Evolutionary conservation across 2,888 invertebrate species (phyloP), one percentile per base, ranked within the genome.

Genomic region (Macrosoma leucophasiata): DNA sequence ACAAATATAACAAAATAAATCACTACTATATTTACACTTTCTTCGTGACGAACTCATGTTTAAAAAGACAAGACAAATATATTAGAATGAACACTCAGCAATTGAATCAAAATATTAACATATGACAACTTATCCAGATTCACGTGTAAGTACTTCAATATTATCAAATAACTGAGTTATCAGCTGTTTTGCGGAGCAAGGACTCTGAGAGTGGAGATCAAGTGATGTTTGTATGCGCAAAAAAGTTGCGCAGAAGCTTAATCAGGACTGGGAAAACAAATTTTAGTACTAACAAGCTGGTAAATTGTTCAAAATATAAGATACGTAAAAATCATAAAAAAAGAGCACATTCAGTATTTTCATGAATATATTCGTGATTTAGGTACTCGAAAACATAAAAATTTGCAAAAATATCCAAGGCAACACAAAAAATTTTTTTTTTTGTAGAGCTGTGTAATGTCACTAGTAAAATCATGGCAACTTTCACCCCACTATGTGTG

Each of bases 1-100:
- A 17, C 30, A 30, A 30, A 30, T 30, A 22, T 23, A 30, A 15
- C 22, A 22, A 15, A 30, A 30, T 21, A 14, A 22, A 30, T 30
- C 18, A 17, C 17, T 15, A 28, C 12, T 28, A 19, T 28, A 17
- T 28, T 11, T 17, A 20, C 28, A 28, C 15, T 18, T 17, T n/a
- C 28, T 28, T 19, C 19, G 15, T 28, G 28, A 28, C 12, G 19
- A 28, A 15, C 17, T 11, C 28, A 19, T 20, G 18, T 28, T 17
- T 11, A 28, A 10, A 28, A 18, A 18, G n/a, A 7, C 18, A 28
- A 28, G 10, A 18, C 3, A 13, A 28, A 19, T 18, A 28, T 18
- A 20, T 18, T n/a, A 18, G 17, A 27, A 27, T 11, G 15, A 3
- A 28, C 18, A 18, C 8, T 18, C 11, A 18, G 5, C 18, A 28